A percentile compares a stretch with the other conserved stretches of the same genome.
phyloP scores from a whole-genome alignment of 2,113 vertebrate genomes.

The Platysternon megacephalum region DNA sequence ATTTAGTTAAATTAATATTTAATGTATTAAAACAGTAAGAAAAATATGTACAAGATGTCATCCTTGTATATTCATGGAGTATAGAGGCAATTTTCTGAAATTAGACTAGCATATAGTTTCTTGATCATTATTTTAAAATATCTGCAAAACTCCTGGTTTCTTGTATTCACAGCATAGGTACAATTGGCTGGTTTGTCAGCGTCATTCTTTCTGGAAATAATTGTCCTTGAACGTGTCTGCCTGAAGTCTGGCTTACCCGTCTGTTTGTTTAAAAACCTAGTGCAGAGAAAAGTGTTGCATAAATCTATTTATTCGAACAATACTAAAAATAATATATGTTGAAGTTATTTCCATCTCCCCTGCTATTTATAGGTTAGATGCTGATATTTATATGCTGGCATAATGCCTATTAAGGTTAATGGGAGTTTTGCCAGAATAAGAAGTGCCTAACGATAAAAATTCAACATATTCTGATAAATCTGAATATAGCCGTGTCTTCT shows the following conservation, averaged over 20 bases:
- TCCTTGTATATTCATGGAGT: neutral
- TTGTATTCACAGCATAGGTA: neutral
- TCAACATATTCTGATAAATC: neutral
- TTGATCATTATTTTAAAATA: neutral
- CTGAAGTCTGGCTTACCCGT: neutral
- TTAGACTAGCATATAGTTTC: neutral
- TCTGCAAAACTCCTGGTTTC: neutral
- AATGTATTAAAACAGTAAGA: neutral
- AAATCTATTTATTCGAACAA: neutral
- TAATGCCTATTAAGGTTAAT: accelerated
- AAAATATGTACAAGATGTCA: neutral
- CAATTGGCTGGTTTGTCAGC: accelerated
- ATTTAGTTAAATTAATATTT: neutral
- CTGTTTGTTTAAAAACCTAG: neutral
- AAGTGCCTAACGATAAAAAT: neutral
- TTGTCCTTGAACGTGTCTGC: neutral
- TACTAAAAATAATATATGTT: accelerated
- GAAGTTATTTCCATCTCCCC: neutral
- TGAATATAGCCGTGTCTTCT: neutral
- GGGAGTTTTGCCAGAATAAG: neutral
- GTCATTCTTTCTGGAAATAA: neutral
- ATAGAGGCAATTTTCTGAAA: neutral
- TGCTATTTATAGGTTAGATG: neutral
- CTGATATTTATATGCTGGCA: neutral
- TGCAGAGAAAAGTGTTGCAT: neutral